phyloP scores from a whole-genome alignment of 2,888 invertebrate genomes.

The Steinernema hermaphroditum region DNA sequence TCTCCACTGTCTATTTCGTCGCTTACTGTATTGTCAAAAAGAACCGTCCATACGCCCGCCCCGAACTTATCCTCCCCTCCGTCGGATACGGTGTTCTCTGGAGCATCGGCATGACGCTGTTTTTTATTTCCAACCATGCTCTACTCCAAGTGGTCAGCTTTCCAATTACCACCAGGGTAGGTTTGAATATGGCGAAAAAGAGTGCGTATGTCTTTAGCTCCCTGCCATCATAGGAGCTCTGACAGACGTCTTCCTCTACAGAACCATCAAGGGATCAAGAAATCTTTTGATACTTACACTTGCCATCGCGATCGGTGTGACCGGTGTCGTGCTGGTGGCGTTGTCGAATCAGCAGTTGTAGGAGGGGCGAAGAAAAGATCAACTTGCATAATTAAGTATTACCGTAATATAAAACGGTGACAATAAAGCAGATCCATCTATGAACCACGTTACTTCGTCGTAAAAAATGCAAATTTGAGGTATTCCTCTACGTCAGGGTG shows the following conservation, averaged over 20 bases:
- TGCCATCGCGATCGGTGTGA: constrained; percentile 51
- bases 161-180: constrained; percentile 69
- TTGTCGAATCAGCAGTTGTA: constrained; percentile 50
- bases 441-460: too few species aligned
- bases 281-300: constrained; percentile 46
- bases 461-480: too few species aligned
- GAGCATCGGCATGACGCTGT: constrained; percentile 66
- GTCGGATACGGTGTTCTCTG: constrained; percentile 57
- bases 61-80: constrained; percentile 53
- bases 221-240: constrained; percentile 61
- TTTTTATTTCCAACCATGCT: constrained; percentile 69
- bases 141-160: constrained; percentile 69
- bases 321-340: constrained; percentile 59
- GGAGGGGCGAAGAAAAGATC: too few species aligned
- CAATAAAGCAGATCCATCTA: too few species aligned
- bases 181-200: too few species aligned
- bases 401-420: too few species aligned
- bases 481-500: too few species aligned
- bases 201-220: constrained; percentile 47
- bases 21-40: constrained; percentile 51
- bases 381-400: too few species aligned
- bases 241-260: constrained; percentile 57
- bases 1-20: constrained; percentile 60
- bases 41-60: constrained; percentile 45
- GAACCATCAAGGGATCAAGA: constrained; percentile 49